Evolutionary conservation across 2,888 invertebrate genomes (phyloP).

Genomic region (Leucophenga montana): DNA sequence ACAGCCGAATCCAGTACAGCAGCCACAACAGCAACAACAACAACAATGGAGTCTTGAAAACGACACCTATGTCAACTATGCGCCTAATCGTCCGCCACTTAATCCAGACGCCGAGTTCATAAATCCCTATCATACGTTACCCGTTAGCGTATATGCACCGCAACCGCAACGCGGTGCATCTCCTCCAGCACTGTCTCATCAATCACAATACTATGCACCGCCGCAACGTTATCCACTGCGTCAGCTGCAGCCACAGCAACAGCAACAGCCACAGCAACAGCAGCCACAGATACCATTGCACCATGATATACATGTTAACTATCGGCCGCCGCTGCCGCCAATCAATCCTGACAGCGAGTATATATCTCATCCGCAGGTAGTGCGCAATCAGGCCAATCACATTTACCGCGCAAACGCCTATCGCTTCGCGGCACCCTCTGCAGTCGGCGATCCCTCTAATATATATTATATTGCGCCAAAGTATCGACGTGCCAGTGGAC

Average conservation of each 20-base stretch:
- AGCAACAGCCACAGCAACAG: conserved; percentile 74
- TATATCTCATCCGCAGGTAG: conserved; percentile 65
- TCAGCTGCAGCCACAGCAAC: conserved; percentile 18
- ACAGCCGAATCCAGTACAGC: conserved; percentile 42
- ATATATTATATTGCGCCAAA: conserved; percentile 56
- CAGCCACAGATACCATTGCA: conserved; percentile 75
- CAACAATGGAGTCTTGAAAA: conserved; percentile 73
- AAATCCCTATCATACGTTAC: conserved; percentile 68
- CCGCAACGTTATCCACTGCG: conserved; percentile 35
- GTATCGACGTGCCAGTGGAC: conserved; percentile 51
- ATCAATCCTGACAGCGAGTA: conserved; percentile 82
- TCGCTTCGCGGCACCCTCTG: conserved; percentile 34
- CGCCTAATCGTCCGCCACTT: conserved; percentile 76
- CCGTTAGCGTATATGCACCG: conserved; percentile 47
- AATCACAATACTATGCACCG: conserved; percentile 52
- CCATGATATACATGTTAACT: conserved; percentile 74
- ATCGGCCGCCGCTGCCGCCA: conserved; percentile 78
- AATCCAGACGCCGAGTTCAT: conserved; percentile 80
- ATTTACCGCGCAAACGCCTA: conserved; percentile 55
- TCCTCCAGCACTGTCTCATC: conserved; percentile 49
- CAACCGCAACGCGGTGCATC: conserved; percentile 49
- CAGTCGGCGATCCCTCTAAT: conserved; percentile 43
- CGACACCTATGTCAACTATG: conserved; percentile 81
- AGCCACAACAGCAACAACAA: conserved; percentile 71
- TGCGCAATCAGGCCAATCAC: conserved; percentile 62